Percentiles rank a stretch among this genome's conserved stretches.
phyloP scores from a whole-genome alignment of 2,888 invertebrate genomes.

The Keiferia lycopersicella region DNA sequence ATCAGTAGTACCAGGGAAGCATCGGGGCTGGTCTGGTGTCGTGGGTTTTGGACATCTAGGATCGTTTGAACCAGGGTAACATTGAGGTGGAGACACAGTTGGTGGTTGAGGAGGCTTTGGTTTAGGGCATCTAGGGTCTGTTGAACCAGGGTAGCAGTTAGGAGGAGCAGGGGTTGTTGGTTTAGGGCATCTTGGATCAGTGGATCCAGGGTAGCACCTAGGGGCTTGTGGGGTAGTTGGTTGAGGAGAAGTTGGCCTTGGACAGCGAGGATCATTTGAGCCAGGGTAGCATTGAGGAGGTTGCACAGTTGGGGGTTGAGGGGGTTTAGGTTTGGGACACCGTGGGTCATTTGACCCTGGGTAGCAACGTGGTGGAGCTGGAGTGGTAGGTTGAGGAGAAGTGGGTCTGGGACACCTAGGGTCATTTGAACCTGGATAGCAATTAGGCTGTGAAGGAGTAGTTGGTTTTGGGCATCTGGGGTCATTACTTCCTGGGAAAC shows the following conservation, averaged over 20 bases:
- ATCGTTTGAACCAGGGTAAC: slow-evolving; percentile 54
- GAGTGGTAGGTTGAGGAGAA: slow-evolving; percentile 38
- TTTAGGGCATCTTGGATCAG: slow-evolving; percentile 56
- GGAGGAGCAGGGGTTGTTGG: slow-evolving; percentile 34
- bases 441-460: slow-evolving; percentile 37
- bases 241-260: slow-evolving; percentile 32
- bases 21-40: slow-evolving; percentile 35
- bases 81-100: slow-evolving; percentile 31
- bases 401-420: slow-evolving; percentile 43
- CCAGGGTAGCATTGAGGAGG: slow-evolving; percentile 42
- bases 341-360: slow-evolving; percentile 37
- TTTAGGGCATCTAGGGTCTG: slow-evolving; percentile 36
- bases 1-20: slow-evolving; percentile 46
- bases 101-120: slow-evolving; percentile 30
- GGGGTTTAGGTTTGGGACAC: slow-evolving; percentile 40
- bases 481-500: slow-evolving; percentile 46
- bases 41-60: slow-evolving; percentile 34
- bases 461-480: slow-evolving; percentile 35
- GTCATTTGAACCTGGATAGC: slow-evolving; percentile 43
- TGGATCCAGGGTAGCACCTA: slow-evolving; percentile 48
- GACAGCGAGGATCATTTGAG: slow-evolving; percentile 24
- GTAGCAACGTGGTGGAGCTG: slow-evolving; percentile 37
- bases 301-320: slow-evolving; percentile 45
- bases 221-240: slow-evolving; percentile 42
- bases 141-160: slow-evolving; percentile 39